Evolutionary conservation across 2,113 vertebrate genomes (phyloP).

Genomic region (Actenoides lindsayi): DNA sequence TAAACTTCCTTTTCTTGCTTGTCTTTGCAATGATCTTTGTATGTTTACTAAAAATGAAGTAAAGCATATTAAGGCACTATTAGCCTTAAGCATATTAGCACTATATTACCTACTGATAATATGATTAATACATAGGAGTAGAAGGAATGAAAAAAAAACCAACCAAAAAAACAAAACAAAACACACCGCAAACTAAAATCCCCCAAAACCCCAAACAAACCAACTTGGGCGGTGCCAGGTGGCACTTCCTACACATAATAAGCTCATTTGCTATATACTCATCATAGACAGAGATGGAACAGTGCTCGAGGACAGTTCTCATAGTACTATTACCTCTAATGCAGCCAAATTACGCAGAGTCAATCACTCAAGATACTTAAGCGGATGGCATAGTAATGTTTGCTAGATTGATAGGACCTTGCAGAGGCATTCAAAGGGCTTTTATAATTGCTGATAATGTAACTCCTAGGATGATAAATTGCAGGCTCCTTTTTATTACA

Average conservation of each 20-base stretch:
- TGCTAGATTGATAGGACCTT: not conserved
- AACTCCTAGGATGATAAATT: not conserved
- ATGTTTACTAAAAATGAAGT: not conserved
- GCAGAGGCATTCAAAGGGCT: not conserved
- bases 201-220: not conserved
- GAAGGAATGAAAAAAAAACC: not conserved
- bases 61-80: not conserved
- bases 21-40: not conserved
- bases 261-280: not conserved
- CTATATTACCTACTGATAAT: not conserved
- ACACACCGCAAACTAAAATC: not conserved
- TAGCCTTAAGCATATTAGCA: no score
- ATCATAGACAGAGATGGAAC: not conserved
- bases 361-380: not conserved
- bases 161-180: not conserved
- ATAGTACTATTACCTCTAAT: not conserved
- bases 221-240: not conserved
- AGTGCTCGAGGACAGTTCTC: not conserved
- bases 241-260: not conserved
- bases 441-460: not conserved
- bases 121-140: not conserved
- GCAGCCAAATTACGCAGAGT: not conserved
- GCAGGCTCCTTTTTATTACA: not conserved
- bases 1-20: not conserved
- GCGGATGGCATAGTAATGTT: not conserved